phyloP scores from a whole-genome alignment of 2,113 vertebrate genomes.

The Addax nasomaculatus region DNA sequence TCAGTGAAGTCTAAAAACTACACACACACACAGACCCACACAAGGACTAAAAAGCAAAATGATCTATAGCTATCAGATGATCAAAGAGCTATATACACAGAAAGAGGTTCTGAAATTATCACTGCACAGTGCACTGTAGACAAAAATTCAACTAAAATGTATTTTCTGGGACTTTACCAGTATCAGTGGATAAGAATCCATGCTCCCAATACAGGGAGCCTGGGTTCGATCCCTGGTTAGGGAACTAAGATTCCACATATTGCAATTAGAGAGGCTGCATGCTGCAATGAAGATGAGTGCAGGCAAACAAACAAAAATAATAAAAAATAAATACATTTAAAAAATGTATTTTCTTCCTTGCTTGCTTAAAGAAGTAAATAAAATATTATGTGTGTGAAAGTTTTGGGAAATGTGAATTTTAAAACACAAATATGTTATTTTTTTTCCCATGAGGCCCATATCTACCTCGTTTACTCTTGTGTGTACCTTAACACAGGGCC shows the following conservation, averaged over 20 bases:
- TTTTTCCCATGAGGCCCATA: neutral
- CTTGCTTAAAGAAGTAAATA: neutral
- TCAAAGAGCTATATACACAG: neutral
- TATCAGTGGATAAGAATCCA: neutral
- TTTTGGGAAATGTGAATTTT: neutral
- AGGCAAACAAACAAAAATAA: neutral
- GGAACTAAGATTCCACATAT: neutral
- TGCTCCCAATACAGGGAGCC: neutral
- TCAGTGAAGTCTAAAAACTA: neutral
- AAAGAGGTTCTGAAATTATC: neutral
- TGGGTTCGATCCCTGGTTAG: neutral
- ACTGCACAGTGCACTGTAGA: neutral
- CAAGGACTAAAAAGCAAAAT: neutral
- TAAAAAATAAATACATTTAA: neutral
- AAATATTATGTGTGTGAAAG: neutral
- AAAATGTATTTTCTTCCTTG: neutral
- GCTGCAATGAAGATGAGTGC: neutral
- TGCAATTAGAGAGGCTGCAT: neutral
- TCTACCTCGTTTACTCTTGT: neutral
- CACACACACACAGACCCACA: neutral
- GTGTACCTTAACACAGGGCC: neutral
- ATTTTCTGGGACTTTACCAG: neutral
- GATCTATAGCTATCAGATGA: neutral
- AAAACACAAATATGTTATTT: neutral
- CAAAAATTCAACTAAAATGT: neutral